These are phyloP conservation scores for Prochilodus magdalenae DNA, from an alignment of 2,113 vertebrate species.

Conservation along the genomic window DNA sequence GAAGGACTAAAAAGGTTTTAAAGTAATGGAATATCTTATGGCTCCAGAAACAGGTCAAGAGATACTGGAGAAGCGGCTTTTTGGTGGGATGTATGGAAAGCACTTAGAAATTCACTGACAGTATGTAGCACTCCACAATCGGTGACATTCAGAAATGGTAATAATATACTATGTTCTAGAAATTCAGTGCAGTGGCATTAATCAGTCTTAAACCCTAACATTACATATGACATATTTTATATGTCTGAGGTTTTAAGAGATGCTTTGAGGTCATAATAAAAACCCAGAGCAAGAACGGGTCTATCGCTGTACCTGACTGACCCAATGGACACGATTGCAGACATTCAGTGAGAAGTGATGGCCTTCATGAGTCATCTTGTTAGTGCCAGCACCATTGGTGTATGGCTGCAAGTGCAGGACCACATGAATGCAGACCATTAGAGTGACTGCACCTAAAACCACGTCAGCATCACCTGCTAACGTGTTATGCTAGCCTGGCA, in stretches of 20 bases:
- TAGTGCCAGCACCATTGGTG: too few relatives aligned
- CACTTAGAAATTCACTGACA: neutral
- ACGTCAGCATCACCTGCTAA: too few relatives aligned
- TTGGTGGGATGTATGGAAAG: neutral
- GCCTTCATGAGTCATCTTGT: too few relatives aligned
- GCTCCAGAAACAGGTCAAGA: neutral
- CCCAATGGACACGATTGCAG: too few relatives aligned
- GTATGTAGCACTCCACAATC: neutral
- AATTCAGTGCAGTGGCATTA: neutral
- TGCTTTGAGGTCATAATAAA: slow-evolving; percentile 5
- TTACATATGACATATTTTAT: neutral
- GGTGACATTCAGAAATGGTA: neutral
- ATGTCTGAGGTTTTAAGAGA: neutral
- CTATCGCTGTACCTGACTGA: too few relatives aligned
- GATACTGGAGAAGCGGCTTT: neutral
- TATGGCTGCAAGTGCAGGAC: too few relatives aligned
- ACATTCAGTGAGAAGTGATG: too few relatives aligned
- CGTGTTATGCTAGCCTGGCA: too few relatives aligned
- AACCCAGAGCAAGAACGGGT: too few relatives aligned
- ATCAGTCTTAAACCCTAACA: neutral
- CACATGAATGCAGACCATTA: too few relatives aligned
- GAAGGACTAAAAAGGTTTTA: neutral
- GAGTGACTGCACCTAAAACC: too few relatives aligned
- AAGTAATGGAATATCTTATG: neutral
- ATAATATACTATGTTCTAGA: neutral